Evolutionary conservation across 2,113 vertebrate species (phyloP).

Genomic region (Macrotis lagotis): DNA sequence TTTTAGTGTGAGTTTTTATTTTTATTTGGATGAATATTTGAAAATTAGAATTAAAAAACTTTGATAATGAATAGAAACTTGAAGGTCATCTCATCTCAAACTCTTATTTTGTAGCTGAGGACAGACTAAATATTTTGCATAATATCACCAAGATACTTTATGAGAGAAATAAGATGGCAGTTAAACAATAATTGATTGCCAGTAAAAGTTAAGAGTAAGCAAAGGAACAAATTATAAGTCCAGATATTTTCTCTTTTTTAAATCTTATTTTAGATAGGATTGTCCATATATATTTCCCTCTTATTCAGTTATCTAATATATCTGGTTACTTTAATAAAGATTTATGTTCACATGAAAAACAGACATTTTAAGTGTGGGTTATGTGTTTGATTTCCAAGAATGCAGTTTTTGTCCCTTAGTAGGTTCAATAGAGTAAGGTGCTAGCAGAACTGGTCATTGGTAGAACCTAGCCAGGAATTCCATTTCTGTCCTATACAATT

Average conservation of each 20-base stretch:
- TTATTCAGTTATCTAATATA: slow-evolving; percentile 25
- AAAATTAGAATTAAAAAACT: not conserved
- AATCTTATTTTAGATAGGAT: not conserved
- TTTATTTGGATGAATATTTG: not conserved
- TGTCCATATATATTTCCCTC: slow-evolving; percentile 20
- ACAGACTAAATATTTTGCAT: not conserved
- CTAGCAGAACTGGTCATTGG: not conserved
- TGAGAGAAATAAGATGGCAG: not conserved
- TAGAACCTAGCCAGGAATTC: not conserved
- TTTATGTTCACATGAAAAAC: slow-evolving; percentile 9
- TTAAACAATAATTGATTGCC: not conserved
- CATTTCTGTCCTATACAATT: not conserved
- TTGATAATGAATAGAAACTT: not conserved
- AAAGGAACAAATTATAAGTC: not conserved
- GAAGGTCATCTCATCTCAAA: not conserved
- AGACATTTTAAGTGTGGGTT: slow-evolving; percentile 5
- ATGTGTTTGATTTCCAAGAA: slow-evolving; percentile 26
- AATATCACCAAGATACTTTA: not conserved
- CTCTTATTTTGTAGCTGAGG: not conserved
- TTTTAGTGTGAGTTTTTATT: not conserved
- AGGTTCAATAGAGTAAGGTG: not conserved
- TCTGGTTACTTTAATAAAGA: slow-evolving; percentile 13
- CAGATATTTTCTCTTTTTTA: not conserved
- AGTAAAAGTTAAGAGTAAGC: not conserved
- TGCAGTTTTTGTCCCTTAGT: not conserved